phyloP scores from a whole-genome alignment of 2,888 invertebrate species.

The Stenchaetothrips biformis region DNA sequence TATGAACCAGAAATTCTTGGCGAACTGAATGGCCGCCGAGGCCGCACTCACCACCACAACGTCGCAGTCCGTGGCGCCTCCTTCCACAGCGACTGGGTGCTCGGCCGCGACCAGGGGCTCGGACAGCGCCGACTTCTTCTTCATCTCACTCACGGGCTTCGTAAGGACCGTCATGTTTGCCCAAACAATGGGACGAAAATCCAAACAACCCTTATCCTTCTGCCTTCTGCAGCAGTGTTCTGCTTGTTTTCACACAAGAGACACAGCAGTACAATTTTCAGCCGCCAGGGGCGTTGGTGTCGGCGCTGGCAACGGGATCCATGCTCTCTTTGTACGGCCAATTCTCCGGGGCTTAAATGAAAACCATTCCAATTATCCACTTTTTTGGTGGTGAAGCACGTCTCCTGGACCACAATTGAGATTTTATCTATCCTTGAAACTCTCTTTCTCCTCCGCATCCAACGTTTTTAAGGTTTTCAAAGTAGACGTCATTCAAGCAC shows the following conservation, averaged over 20 bases:
- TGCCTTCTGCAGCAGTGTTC: slow-evolving; percentile 2
- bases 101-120: slow-evolving; percentile 59
- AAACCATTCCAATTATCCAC: not conserved
- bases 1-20: no score
- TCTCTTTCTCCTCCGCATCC: not conserved
- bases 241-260: not conserved
- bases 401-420: no score
- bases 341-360: not conserved
- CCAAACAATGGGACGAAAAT: not conserved
- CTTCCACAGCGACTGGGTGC: slow-evolving; percentile 42
- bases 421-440: no score
- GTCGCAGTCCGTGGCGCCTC: not conserved
- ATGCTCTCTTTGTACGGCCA: not conserved
- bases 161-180: slow-evolving; percentile 70
- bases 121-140: slow-evolving; percentile 63
- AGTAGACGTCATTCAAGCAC: not conserved
- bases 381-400: no score
- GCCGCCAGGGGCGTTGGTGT: not conserved
- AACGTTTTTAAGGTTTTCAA: not conserved
- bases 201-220: not conserved
- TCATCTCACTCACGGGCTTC: slow-evolving; percentile 61
- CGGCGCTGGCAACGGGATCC: not conserved
- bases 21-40: no score
- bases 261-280: not conserved
- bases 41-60: not conserved